A percentile compares a stretch with the other conserved stretches of the same genome.
Evolutionary conservation across 1,140 invertebrate genomes (phyloP).

Genomic region (Drosophila hydei): DNA sequence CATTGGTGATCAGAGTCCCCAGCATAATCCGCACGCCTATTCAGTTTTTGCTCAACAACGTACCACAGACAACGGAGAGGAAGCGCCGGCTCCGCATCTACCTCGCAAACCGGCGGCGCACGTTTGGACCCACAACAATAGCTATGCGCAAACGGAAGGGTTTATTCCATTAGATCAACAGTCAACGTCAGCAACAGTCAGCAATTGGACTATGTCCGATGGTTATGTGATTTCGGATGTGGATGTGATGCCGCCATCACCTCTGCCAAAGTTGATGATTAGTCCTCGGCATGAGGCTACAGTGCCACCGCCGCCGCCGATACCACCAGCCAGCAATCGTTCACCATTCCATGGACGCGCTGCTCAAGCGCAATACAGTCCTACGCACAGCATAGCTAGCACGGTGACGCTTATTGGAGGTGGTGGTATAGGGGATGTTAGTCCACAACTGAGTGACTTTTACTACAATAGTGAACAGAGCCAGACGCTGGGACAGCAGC

Average conservation of each 20-base stretch:
- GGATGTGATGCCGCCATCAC: conserved; percentile 58
- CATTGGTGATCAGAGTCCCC: conserved; percentile 71
- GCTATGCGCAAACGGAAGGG: conserved; percentile 38
- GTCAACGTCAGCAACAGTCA: conserved; percentile 26
- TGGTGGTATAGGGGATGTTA: conserved; percentile 47
- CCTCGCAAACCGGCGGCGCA: conserved; percentile 68
- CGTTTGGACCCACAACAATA: conserved; percentile 69
- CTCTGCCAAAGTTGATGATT: conserved; percentile 69
- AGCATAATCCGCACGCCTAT: conserved; percentile 72
- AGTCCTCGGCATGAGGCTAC: conserved; percentile 68
- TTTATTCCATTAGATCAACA: conserved; percentile 63
- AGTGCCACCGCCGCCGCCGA: conserved; percentile 15
- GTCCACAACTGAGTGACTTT: conserved; percentile 64
- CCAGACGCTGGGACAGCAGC: conserved; percentile 41
- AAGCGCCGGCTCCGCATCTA: conserved; percentile 65
- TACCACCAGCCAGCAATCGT: conserved; percentile 58
- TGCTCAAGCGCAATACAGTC: conserved; percentile 62
- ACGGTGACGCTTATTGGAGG: conserved; percentile 58
- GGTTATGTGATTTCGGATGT: conserved; percentile 36
- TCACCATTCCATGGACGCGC: conserved; percentile 78
- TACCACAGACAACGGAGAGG: conserved; percentile 56
- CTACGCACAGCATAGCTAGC: conserved; percentile 69
- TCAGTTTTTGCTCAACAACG: conserved; percentile 72
- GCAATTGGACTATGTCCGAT: conserved; percentile 27
- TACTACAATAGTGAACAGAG: conserved; percentile 60